Evolutionary conservation across 2,113 vertebrate species (phyloP), one percentile per base, ranked within the genome.

Genomic region (Clarias gariepinus): DNA sequence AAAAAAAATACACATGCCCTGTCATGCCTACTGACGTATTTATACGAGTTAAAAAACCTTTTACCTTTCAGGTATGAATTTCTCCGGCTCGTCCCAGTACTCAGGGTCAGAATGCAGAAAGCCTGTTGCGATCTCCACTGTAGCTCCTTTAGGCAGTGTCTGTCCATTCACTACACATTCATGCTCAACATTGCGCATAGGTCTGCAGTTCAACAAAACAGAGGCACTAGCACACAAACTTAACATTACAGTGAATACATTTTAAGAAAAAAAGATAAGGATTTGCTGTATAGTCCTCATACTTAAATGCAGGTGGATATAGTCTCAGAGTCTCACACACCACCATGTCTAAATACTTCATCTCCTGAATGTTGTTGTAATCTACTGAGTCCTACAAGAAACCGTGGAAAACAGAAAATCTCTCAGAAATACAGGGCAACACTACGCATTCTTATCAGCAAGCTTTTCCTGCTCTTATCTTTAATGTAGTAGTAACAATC

Each of bases 271-370:
- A 55, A 13, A 6, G 33, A 36, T 36, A 36, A 36, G n/a, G 55
- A 33, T 28, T 9, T 30, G 30, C 19, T 53, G 12, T 15, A 2
- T 15, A 25, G 23, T 7, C 15, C 23, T n/a, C 23, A 3, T 90
- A 98, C 98, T 97, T 98, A 95, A 98, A 97, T 52, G 94, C 98
- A 10, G 98, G 97, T 6, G 97, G 98, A 90, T 97, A 99, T 90
- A 99, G 94, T 58, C 98, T 95, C 87, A 99, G 84, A 0, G 96
- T 93, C 91, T 99, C 98, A 53, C 94, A 94, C 19, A 99, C 93
- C 87, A 98, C 97, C 97, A 98, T 97, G 87, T 99, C 97, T 93
- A 99, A 92, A 87, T 99, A 99, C 87, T 96, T 96, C 85, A 99
- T 95, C 84, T 97, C 95, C 90, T 96, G 96, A 0, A 98, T 91